Evolutionary conservation across 2,113 vertebrate genomes (phyloP).

Genomic region (Oryctolagus cuniculus): DNA sequence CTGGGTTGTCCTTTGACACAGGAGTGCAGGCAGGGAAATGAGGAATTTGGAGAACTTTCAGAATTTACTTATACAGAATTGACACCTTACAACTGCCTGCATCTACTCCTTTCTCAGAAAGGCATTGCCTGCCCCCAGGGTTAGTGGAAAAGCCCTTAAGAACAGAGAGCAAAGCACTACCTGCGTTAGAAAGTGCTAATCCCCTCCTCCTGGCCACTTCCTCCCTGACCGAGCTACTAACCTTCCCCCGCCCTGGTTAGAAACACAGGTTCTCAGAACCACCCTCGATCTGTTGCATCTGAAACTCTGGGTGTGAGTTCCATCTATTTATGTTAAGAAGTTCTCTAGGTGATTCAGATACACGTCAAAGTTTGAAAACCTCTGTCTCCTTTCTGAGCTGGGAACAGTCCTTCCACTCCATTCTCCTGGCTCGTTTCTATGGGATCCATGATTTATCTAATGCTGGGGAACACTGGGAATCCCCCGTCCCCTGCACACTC

Average conservation of each 20-base stretch:
- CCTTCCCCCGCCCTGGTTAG: neutral
- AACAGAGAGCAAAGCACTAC: neutral
- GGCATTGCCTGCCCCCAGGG: too few species aligned
- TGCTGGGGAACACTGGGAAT: too few species aligned
- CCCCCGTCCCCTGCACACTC: too few species aligned
- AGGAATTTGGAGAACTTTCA: neutral
- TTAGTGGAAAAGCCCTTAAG: neutral
- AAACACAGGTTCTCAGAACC: neutral
- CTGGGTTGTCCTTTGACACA: too few species aligned
- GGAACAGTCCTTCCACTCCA: neutral
- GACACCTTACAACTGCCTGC: neutral
- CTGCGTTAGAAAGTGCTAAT: neutral
- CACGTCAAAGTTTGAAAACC: neutral
- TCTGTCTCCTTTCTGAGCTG: neutral
- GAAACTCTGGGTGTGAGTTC: too few species aligned
- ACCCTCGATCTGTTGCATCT: neutral
- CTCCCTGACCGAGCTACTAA: too few species aligned
- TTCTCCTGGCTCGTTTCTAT: too few species aligned
- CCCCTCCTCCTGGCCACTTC: neutral
- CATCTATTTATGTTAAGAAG: fast-evolving
- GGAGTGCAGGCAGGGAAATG: neutral
- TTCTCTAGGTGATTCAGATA: neutral
- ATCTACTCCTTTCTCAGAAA: neutral
- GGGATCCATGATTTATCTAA: too few species aligned
- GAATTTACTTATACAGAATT: neutral